Evolutionary conservation across 1,140 invertebrate genomes (phyloP).

Genomic region (Frieseomelitta varia): DNA sequence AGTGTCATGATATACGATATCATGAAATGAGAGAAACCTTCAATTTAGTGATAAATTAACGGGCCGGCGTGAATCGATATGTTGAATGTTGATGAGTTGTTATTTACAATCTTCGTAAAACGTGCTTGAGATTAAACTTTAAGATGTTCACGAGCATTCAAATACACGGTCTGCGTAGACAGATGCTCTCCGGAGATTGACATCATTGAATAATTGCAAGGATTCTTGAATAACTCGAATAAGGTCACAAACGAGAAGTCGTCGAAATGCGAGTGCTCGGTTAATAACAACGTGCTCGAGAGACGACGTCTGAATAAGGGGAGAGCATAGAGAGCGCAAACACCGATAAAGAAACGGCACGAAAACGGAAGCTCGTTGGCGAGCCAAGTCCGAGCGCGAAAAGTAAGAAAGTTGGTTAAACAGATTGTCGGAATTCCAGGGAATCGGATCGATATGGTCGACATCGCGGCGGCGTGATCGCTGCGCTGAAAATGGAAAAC

Average conservation of each 20-base stretch:
- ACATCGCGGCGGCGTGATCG: not conserved
- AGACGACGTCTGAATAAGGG: too few species aligned
- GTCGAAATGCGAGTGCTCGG: not conserved
- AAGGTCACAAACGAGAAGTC: not conserved
- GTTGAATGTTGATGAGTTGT: too few species aligned
- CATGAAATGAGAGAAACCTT: too few species aligned
- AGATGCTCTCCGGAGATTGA: too few species aligned
- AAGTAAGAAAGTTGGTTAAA: not conserved
- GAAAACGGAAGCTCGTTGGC: not conserved
- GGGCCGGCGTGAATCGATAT: too few species aligned
- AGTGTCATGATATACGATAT: too few species aligned
- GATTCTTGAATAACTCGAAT: not conserved
- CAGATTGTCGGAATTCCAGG: not conserved
- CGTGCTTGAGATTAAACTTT: too few species aligned
- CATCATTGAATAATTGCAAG: not conserved
- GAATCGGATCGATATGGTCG: not conserved
- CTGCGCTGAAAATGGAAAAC: slow-evolving; percentile 27
- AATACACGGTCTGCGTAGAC: too few species aligned
- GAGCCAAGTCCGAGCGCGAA: not conserved
- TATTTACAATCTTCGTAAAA: too few species aligned
- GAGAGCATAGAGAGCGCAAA: not conserved
- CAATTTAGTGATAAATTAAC: too few species aligned
- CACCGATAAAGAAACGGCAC: too few species aligned
- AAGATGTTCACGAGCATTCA: too few species aligned
- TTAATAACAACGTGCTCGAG: not conserved